Base-by-base conservation (phyloP, 1,140 invertebrate genomes). In the Orussus abietinus region DNA sequence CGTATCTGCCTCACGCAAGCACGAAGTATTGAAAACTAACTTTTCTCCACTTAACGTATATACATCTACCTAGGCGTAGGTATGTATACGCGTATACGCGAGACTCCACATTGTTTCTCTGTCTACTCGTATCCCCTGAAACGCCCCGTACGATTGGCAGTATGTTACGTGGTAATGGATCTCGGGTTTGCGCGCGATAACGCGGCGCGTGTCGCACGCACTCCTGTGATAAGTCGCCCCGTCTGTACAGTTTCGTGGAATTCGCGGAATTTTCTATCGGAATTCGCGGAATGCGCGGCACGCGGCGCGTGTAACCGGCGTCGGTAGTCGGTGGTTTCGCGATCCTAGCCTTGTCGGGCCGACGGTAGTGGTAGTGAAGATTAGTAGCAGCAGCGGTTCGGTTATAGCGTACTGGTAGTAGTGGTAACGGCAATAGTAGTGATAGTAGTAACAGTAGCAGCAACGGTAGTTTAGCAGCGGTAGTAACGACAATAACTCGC, bases 61-160 rank as follows among this genome's bases (percentile, higher is more conserved):
- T 61, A 59, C 55, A 63, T 52, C 42, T 60, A 62, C 17, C 43
- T 64, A 65, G 45, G 41, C 47, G 49, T 35, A 54, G 34, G 53
- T 47, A 62, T 47, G 41, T 53, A 54, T 52, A 50, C 47, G 36
- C 29, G 28, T n/a, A n/a, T n/a, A n/a, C n/a, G n/a, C n/a, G n/a
- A n/a, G n/a, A n/a, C n/a, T n/a, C n/a, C 22, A 25, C 22, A 25
- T 25, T 7, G 6, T 25, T 25, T 25, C n/a, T 25, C n/a, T 25
- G 22, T 25, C n/a, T n/a, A 38, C 5, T 15, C 12, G 13, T 13
- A 15, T 15, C 12, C 7, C 44, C 41, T 52, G 38, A 49, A 51
- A 54, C 44, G 44, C 40, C 37, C 38, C 49, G 36, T 51, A 57
- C 49, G 51, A 63, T 60, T 66, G 60, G 66, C 63, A 67, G 66